Base-by-base conservation (phyloP, 2,888 invertebrate species). In the Andrena chrysosceles region DNA sequence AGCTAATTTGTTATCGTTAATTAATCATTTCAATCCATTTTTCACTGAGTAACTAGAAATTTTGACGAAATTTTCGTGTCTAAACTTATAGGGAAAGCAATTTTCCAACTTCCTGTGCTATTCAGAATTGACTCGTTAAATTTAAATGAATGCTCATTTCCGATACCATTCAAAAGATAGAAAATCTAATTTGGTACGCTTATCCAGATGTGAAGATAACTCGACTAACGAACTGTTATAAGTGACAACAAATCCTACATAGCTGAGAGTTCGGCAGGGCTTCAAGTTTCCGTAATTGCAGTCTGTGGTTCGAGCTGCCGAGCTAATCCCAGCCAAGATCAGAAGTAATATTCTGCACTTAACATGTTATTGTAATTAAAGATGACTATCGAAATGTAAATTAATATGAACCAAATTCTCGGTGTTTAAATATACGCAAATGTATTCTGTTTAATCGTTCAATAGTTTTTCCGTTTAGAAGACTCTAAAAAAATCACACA, bases 321-420 rank as follows among this genome's bases (percentile, higher is more conserved):
- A 78, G 81, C 73, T 83, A 80, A 85, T 83, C 76, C 71, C 35
- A n/a, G n/a, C 59, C 48, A 79, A 74, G 82, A 84, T 84, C 74
- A 35, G 54, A 77, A 33, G 60, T 81, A 85, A 85, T 75, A 70
- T 72, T 26, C 69, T 35, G 23, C 72, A 35, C 42, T 73, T 67
- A 73, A 84, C 59, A 62, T 31, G 33, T 42, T 63, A 33, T 75
- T 64, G 67, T 29, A 31, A 77, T 69, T 62, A 76, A 82, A 79
- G 68, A 74, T 64, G 23, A 60, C 62, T 49, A 69, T 69, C n/a
- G 2, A 35, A 52, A 48, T 42, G 29, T 70, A 69, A 73, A 59
- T 48, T 20, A 31, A 68, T 29, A 16, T n/a, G 52, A 69, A 64
- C 59, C 29, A 48, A 23, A 29, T 31, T 10, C n/a, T n/a, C 0